Percentiles rank a stretch among this genome's conserved stretches.
Evolutionary conservation across 2,888 invertebrate genomes (phyloP).

Genomic region (Formica aserva): DNA sequence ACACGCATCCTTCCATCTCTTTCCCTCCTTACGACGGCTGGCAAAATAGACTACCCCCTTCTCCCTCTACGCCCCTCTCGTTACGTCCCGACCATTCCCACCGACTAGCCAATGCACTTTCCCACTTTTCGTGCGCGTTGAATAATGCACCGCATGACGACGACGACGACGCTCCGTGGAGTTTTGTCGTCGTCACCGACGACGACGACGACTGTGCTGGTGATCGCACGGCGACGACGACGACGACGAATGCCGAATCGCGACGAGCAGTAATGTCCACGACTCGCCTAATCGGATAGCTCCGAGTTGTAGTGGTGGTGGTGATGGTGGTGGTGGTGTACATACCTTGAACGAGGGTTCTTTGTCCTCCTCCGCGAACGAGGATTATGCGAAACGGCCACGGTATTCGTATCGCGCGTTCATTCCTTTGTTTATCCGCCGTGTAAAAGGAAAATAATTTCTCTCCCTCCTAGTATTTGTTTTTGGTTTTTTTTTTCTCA

Average conservation of each 20-base stretch:
- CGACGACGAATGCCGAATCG: background rate
- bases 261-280: background rate
- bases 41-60: conserved; percentile 77
- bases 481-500: background rate
- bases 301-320: background rate
- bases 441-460: background rate
- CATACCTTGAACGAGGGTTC: conserved; percentile 27
- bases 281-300: background rate
- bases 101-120: conserved; percentile 68
- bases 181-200: background rate
- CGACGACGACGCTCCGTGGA: conserved; percentile 25
- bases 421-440: background rate
- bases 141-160: conserved; percentile 60
- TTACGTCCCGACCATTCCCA: background rate
- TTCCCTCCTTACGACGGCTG: conserved; percentile 67
- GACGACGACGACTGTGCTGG: background rate
- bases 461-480: background rate
- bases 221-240: background rate
- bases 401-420: background rate
- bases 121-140: conserved; percentile 66
- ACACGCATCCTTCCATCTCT: no score
- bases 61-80: no score
- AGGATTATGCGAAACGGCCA: conserved; percentile 29
- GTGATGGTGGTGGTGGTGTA: background rate
- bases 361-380: conserved; percentile 45